Evolutionary conservation across 2,888 invertebrate species (phyloP), one percentile per base, ranked within the genome.

Genomic region (Parochlus steinenii): DNA sequence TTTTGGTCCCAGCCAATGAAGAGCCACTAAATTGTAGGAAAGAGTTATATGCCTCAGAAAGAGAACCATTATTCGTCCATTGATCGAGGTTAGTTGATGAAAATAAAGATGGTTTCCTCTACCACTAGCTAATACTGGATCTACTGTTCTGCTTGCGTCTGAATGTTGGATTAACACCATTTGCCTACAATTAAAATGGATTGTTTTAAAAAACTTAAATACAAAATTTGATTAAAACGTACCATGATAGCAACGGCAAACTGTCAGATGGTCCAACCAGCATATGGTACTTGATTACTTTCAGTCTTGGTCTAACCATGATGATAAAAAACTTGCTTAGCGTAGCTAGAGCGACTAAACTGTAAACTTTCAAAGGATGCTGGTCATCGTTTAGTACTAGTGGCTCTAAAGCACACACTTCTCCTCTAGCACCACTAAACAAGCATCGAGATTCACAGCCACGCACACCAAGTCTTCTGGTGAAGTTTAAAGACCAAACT

Each of bases 381-480:
- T 59, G 52, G 37, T 62, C 61, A 1, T 46, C 56, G 20, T 58
- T 53, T 39, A 56, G 48, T 5, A 56, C 58, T 8, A 82, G 58
- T 1, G 81, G 80, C 46, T 78, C 79, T 20, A 82, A 58, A 3
- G 71, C 65, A 47, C 78, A 78, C 10, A 76, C 89, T 66, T 98
- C 98, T 1, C 98, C 98, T 37, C 92, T 73, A 36, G 92, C 90
- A 20, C 97, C 97, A 22, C 95, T 93, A 58, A 98, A 98, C 11
- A 98, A 63, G 54, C 97, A 95, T 34, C 86, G 80, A 1, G 89
- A 82, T 41, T 86, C 80, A 54, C 85, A 86, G 1, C 82, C 79
- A 27, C 92, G 67, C 23, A 89, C 80, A 10, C 90, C 92, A 45
- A 93, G 67, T 8, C 83, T 74, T 39, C 90, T 66, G 26, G 82